Evolutionary conservation across 2,888 invertebrate species (phyloP), one percentile per base, ranked within the genome.

Genomic region (Noctua fimbriata): DNA sequence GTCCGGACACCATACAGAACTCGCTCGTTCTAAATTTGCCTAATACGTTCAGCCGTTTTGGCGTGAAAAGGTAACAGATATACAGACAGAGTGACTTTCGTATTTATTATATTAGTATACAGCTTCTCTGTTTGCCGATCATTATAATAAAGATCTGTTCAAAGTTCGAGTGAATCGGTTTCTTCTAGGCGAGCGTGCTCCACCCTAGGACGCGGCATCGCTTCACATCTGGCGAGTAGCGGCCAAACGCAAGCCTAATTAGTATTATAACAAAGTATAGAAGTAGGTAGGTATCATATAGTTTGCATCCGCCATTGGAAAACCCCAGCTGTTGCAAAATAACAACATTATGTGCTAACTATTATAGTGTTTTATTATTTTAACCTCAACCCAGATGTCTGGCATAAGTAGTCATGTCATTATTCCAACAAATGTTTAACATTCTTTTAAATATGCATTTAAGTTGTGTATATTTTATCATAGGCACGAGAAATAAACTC

Each of bases 331-430:
- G 32, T 79, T 84, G 47, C 52, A 41, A 79, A 72, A 79, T 58
- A 16, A 32, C 58, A 9, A 47, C 67, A 65, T 36, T 41, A 10
- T 76, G 41, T 69, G 5, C n/a, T 21, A 58, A 36, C 21, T 28
- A 72, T 18, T 49, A 78, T 63, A 36, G 55, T 32, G 44, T 70
- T 49, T 58, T 60, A 85, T 85, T 66, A 47, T 82, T 58, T 71
- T 63, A 74, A 74, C 85, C 82, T 82, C 81, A 80, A 74, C 82
- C 81, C 32, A 82, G 32, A 74, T 82, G 21, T 80, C n/a, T 84
- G 52, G 67, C 58, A 47, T 82, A 73, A 73, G 7, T 84, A 82
- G 47, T 16, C 16, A 41, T 63, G 60, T 63, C 60, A 82, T 84
- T 79, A 82, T 70, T 66, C 36, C 63, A 63, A 73, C 70, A 32